phyloP scores from a whole-genome alignment of 2,888 invertebrate species.

The Trypoxylon attenuatum region DNA sequence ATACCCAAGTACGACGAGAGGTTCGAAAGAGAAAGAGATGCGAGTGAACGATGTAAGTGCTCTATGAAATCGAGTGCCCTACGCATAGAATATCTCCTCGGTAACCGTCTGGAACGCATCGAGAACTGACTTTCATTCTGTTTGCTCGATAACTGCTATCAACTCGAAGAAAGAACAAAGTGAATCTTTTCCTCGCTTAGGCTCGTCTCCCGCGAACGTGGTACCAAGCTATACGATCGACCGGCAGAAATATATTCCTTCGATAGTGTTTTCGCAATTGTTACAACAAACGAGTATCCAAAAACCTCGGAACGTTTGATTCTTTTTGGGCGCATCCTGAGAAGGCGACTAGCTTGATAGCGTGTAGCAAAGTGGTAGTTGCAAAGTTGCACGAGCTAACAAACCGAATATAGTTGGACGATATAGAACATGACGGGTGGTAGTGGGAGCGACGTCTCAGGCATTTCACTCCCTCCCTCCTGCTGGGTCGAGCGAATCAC shows the following conservation, averaged over 20 bases:
- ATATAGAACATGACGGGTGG: conserved; percentile 50
- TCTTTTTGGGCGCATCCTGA: conserved; percentile 31
- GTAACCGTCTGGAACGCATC: no score
- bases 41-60: no score
- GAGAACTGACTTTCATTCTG: no score
- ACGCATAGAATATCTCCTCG: no score
- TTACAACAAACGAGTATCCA: conserved; percentile 7
- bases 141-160: no score
- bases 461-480: conserved; percentile 32
- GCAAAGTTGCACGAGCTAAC: conserved; percentile 63
- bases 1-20: background rate
- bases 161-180: no score
- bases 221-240: background rate
- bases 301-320: conserved; percentile 21
- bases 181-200: no score
- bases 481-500: conserved; percentile 44
- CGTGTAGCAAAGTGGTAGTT: conserved; percentile 58
- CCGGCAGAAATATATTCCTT: background rate
- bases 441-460: conserved; percentile 27
- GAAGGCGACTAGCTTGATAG: conserved; percentile 55
- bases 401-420: conserved; percentile 63
- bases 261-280: background rate
- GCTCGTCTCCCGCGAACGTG: no score
- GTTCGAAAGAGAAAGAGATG: no score
- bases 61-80: no score